Evolutionary conservation across 2,888 invertebrate species (phyloP).

Genomic region (Pandemis corylana): DNA sequence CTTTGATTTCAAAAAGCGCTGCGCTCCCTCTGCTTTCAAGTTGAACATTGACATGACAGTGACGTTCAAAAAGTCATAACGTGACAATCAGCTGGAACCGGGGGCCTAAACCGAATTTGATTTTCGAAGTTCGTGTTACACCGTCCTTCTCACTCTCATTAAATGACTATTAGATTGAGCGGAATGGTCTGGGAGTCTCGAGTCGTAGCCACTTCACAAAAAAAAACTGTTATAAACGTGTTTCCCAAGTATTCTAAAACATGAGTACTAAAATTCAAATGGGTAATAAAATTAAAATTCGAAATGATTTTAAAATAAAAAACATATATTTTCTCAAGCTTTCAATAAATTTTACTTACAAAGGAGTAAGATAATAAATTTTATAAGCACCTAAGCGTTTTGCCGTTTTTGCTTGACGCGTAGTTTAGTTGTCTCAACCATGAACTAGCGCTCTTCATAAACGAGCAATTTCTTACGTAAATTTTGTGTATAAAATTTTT

Average conservation of each 20-base stretch:
- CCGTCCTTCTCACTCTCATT: too few relatives aligned
- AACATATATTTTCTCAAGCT: not conserved
- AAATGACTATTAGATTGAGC: too few relatives aligned
- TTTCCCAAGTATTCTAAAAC: too few relatives aligned
- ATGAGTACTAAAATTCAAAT: too few relatives aligned
- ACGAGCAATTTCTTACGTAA: conserved; percentile 59
- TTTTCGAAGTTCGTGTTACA: too few relatives aligned
- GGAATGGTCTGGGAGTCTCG: too few relatives aligned
- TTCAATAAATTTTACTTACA: too few relatives aligned
- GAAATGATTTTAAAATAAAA: too few relatives aligned
- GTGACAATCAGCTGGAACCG: not conserved
- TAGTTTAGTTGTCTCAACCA: not conserved
- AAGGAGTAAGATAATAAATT: not conserved
- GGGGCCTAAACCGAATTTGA: too few relatives aligned
- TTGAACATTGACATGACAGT: not conserved
- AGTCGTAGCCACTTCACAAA: too few relatives aligned
- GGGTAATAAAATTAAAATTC: too few relatives aligned
- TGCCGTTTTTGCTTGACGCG: not conserved
- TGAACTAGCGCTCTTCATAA: conserved; percentile 18
- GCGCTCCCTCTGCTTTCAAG: not conserved
- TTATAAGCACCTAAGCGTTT: not conserved
- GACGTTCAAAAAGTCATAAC: not conserved
- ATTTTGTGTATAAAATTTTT: conserved; percentile 47
- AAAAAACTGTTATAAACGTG: too few relatives aligned
- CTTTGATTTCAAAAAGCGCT: not conserved